These are phyloP conservation scores for Philereme transversata DNA, from an alignment of 2,888 invertebrate species.

Conservation along the genomic window DNA sequence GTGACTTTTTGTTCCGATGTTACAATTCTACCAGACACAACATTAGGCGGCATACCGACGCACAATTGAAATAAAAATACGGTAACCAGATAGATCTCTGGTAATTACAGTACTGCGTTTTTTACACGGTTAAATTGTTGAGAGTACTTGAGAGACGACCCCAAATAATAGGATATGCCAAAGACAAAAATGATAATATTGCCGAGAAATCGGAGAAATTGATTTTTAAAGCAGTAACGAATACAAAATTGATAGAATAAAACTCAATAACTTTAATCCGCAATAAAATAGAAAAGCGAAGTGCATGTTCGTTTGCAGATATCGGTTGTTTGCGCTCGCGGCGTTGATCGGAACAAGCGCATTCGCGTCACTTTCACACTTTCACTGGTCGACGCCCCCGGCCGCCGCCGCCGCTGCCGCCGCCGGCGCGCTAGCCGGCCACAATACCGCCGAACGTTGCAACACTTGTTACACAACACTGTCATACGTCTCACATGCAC, in stretches of 20 bases:
- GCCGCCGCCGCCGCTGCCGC: slow-evolving; percentile 46
- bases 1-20: slow-evolving; percentile 32
- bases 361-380: slow-evolving; percentile 83
- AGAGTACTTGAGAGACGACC: too few species aligned
- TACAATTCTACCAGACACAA: slow-evolving; percentile 24
- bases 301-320: slow-evolving; percentile 37
- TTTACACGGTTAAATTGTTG: neutral
- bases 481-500: slow-evolving; percentile 43
- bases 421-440: slow-evolving; percentile 47
- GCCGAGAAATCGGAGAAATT: too few species aligned
- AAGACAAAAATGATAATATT: too few species aligned
- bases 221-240: too few species aligned
- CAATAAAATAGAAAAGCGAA: slow-evolving; percentile 48
- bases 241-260: slow-evolving; percentile 12
- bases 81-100: neutral
- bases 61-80: slow-evolving; percentile 15
- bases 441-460: slow-evolving; percentile 62
- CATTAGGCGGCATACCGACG: slow-evolving; percentile 21
- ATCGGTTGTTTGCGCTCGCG: slow-evolving; percentile 12
- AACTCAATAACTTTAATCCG: slow-evolving; percentile 36
- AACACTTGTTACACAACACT: slow-evolving; percentile 76
- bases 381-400: slow-evolving; percentile 81
- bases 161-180: too few species aligned
- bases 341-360: slow-evolving; percentile 51
- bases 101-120: neutral